Conservation (phyloP, 2,113 vertebrate species). For the Rhea pennata region DNA sequence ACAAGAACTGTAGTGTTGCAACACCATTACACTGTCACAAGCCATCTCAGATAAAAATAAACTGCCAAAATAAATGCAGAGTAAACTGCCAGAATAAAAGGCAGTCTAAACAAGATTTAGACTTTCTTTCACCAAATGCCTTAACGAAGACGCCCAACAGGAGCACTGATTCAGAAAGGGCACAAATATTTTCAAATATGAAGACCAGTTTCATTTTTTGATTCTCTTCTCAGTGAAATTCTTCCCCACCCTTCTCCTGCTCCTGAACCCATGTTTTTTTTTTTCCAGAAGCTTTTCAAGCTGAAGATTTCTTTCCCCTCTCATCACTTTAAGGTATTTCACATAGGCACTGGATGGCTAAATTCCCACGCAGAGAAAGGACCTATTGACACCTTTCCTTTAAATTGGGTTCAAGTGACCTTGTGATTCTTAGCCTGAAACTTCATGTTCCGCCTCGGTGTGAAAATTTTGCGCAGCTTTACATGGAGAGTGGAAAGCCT, state of each 20-base stretch:
- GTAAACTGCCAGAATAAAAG: not conserved
- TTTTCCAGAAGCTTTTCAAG: not conserved
- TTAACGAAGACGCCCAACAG: not conserved
- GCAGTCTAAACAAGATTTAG: not conserved
- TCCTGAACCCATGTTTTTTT: not conserved
- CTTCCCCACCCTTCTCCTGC: not conserved
- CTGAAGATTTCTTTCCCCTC: not conserved
- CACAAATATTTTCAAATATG: not conserved
- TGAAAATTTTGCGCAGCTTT: not conserved
- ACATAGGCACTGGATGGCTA: not conserved
- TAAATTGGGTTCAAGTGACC: not conserved
- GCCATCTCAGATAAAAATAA: conserved; percentile 38
- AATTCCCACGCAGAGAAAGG: not conserved
- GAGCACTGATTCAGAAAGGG: not conserved
- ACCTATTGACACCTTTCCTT: not conserved
- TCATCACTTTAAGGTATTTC: not conserved
- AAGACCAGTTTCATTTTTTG: not conserved
- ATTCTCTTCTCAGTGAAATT: not conserved
- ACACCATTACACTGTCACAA: conserved; percentile 13
- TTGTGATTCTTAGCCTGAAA: not conserved
- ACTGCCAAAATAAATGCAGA: not conserved
- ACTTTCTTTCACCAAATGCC: not conserved
- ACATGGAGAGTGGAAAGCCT: not conserved
- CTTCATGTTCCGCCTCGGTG: fast-evolving
- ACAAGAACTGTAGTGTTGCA: conserved; percentile 8